phyloP scores from a whole-genome alignment of 2,888 invertebrate genomes.

The Dasypolia templi region DNA sequence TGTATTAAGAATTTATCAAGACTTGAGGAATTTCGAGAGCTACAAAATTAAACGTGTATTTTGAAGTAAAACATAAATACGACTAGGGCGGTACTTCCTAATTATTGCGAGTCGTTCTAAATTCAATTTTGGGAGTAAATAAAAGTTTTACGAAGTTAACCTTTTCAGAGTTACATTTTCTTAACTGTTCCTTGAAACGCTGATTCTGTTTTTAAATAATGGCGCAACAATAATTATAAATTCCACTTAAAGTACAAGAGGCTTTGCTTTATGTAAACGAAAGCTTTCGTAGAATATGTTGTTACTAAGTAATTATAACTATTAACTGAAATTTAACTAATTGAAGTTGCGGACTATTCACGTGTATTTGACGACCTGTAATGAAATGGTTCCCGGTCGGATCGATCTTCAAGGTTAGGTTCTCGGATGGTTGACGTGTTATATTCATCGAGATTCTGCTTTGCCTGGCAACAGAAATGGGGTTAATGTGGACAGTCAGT shows the following conservation, averaged over 20 bases:
- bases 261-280: conserved; percentile 15
- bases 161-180: conserved; percentile 7
- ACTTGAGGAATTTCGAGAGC: background rate
- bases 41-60: conserved; percentile 17
- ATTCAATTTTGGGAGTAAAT: conserved; percentile 48
- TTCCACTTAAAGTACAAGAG: conserved; percentile 12
- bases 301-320: conserved; percentile 19
- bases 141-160: conserved; percentile 34
- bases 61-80: conserved; percentile 32
- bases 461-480: background rate
- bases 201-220: conserved; percentile 19
- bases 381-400: background rate
- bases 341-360: conserved; percentile 8
- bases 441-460: background rate
- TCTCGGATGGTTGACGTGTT: background rate
- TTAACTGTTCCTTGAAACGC: conserved; percentile 6
- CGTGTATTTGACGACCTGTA: background rate
- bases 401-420: background rate
- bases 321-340: conserved; percentile 14
- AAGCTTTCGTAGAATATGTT: conserved; percentile 12
- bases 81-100: conserved; percentile 22
- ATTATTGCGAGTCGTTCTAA: conserved; percentile 42
- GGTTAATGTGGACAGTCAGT: background rate
- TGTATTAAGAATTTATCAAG: conserved; percentile 27
- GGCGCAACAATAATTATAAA: conserved; percentile 8